Conservation (phyloP, 2,797 vertebrate genomes). For the Periparus ater region DNA sequence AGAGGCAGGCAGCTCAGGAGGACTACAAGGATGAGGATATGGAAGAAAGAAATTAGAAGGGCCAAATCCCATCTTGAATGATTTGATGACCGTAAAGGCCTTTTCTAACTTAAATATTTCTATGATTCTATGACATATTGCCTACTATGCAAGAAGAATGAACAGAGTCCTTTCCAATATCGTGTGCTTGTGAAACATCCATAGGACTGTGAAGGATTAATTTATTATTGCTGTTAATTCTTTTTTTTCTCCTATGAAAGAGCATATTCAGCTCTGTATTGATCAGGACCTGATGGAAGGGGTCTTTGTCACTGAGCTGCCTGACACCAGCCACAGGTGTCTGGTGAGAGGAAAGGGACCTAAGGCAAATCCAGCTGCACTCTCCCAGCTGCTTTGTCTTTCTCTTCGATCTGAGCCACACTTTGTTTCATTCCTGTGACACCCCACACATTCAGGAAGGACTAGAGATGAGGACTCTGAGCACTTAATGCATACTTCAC, state of each 20-base stretch:
- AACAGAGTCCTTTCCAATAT: background rate
- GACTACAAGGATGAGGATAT: background rate
- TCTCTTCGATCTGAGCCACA: background rate
- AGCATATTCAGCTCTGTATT: background rate
- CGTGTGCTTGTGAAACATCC: background rate
- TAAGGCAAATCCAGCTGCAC: background rate
- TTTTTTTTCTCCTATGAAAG: background rate
- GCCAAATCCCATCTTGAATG: background rate
- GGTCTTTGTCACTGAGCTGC: background rate
- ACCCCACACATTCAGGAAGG: background rate
- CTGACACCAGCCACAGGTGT: background rate
- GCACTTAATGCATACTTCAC: background rate
- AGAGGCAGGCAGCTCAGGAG: background rate
- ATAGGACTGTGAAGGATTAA: background rate
- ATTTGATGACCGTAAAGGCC: background rate
- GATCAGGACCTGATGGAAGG: background rate
- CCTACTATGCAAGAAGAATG: background rate
- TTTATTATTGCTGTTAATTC: slow-evolving; percentile 3
- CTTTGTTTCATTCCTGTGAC: background rate
- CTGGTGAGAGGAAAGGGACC: background rate
- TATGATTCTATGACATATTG: background rate
- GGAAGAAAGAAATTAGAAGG: background rate
- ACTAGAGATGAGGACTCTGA: background rate
- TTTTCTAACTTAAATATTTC: background rate
- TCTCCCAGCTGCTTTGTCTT: background rate